Conservation (phyloP, 2,797 vertebrate species). For the Spheniscus humboldti region DNA sequence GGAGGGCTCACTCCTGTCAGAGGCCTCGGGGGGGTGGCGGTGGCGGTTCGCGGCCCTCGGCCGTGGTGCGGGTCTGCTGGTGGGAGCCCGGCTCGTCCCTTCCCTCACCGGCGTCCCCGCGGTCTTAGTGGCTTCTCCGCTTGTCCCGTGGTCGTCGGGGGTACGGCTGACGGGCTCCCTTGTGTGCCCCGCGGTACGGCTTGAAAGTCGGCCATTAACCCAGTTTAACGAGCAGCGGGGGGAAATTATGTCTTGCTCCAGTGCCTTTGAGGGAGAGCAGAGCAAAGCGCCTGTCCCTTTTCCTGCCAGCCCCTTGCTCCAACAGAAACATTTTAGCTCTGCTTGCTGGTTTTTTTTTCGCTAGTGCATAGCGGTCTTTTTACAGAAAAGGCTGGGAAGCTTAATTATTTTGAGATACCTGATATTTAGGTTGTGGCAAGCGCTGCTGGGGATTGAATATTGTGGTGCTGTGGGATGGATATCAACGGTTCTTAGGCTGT, state of each 20-base stretch:
- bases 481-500: accelerated
- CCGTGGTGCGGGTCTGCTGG: background rate
- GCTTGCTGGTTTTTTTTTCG: too few species aligned
- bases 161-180: background rate
- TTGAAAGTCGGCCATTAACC: background rate
- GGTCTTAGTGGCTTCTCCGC: background rate
- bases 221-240: background rate
- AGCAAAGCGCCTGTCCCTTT: background rate
- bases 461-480: background rate
- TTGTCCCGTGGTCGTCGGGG: background rate
- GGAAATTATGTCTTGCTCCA: background rate
- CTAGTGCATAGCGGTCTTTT: accelerated
- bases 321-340: background rate
- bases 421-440: background rate
- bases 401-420: accelerated
- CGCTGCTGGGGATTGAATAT: accelerated
- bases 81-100: background rate
- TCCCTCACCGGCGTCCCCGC: background rate
- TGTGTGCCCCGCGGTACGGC: too few species aligned
- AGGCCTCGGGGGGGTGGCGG: background rate
- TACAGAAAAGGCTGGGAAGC: accelerated
- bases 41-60: background rate
- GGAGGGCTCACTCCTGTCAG: background rate
- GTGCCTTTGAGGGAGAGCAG: background rate
- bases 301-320: background rate